Evolutionary conservation across 2,888 invertebrate species (phyloP).

Genomic region (Ariolimax columbianus): DNA sequence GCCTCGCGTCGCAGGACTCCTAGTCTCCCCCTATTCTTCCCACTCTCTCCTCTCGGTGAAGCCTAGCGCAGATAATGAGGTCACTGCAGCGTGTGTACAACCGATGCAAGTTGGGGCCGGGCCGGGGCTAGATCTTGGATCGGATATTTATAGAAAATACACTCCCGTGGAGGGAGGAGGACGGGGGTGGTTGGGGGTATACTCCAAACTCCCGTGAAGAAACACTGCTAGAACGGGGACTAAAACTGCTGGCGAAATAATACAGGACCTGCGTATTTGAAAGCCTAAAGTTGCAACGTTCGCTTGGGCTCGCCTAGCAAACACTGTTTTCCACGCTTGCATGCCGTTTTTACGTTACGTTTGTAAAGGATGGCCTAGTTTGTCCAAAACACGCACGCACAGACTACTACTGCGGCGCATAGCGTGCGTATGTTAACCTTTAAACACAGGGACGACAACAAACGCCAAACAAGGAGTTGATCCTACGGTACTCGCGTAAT

Average conservation of each 20-base stretch:
- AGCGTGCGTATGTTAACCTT: constrained; percentile 9
- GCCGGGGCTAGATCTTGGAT: not conserved
- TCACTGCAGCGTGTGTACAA: not conserved
- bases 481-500: too few relatives aligned
- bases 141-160: not conserved
- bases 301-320: too few relatives aligned
- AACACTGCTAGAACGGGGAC: too few relatives aligned
- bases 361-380: not conserved
- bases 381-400: not conserved
- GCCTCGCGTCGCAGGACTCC: too few relatives aligned
- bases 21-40: not conserved
- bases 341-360: constrained; percentile 13
- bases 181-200: not conserved
- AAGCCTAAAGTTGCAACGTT: too few relatives aligned
- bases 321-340: constrained; percentile 11
- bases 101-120: not conserved
- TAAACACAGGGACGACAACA: not conserved
- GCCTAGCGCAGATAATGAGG: constrained; percentile 4
- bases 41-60: not conserved
- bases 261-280: too few relatives aligned
- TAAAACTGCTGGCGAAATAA: too few relatives aligned
- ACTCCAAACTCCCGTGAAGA: too few relatives aligned
- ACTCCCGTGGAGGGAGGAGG: not conserved
- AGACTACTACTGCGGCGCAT: not conserved
- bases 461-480: not conserved